Conservation (phyloP, 2,888 invertebrate species). For the Xanthorhoe spadicearia region DNA sequence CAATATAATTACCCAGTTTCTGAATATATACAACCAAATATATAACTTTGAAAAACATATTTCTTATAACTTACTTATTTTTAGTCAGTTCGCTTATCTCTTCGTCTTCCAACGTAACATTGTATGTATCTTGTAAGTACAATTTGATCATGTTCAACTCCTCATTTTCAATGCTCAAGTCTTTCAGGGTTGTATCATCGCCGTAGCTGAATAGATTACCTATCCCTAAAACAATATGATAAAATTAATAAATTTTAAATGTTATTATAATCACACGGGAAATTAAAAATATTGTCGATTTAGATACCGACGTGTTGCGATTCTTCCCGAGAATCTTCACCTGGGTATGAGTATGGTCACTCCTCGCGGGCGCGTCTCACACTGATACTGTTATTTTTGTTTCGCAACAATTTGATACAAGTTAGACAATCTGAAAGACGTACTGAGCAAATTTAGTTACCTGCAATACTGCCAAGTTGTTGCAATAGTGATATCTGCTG, state of each 20-base stretch:
- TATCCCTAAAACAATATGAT: slow-evolving; percentile 5
- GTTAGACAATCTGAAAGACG: no score
- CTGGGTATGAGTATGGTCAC: no score
- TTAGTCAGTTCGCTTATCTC: slow-evolving; percentile 22
- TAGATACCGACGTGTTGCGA: not conserved
- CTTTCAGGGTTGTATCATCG: slow-evolving; percentile 17
- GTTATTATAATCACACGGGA: no score
- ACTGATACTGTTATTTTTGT: no score
- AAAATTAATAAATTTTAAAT: no score
- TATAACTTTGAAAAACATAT: no score
- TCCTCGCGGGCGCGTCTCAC: no score
- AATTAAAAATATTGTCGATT: no score
- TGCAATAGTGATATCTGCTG: slow-evolving; percentile 21
- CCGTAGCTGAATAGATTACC: slow-evolving; percentile 6
- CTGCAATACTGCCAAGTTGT: slow-evolving; percentile 22
- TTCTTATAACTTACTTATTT: slow-evolving; percentile 19
- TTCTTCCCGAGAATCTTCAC: no score
- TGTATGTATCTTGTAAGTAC: slow-evolving; percentile 19
- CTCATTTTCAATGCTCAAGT: slow-evolving; percentile 17
- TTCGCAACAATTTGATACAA: no score
- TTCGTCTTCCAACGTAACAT: slow-evolving; percentile 20
- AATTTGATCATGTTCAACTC: slow-evolving; percentile 17
- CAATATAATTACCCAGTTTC: no score
- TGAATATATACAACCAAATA: no score
- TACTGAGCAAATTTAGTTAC: slow-evolving; percentile 5